phyloP scores from a whole-genome alignment of 2,113 vertebrate genomes.

The Lichenostomus cassidix region DNA sequence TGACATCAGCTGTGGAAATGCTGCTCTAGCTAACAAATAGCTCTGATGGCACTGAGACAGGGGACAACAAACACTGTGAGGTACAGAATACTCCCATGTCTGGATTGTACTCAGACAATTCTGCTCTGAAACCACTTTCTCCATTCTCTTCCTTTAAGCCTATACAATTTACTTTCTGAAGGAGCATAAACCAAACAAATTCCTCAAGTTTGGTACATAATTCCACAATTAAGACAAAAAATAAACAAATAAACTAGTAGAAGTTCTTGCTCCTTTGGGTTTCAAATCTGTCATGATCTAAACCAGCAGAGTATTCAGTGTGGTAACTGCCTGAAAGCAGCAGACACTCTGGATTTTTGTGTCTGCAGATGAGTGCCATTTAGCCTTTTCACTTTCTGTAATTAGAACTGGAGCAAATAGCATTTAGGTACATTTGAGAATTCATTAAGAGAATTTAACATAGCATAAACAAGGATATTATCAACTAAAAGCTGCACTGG shows the following conservation, averaged over 20 bases:
- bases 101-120: background rate
- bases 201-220: background rate
- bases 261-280: background rate
- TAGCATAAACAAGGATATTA: background rate
- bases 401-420: constrained; percentile 10
- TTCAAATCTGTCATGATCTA: background rate
- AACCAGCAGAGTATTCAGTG: background rate
- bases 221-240: background rate
- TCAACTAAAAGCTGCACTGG: background rate
- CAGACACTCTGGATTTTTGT: background rate
- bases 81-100: background rate
- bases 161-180: background rate
- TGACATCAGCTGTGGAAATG: background rate
- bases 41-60: background rate
- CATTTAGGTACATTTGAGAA: constrained; percentile 6
- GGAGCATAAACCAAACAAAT: background rate
- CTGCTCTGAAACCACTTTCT: background rate
- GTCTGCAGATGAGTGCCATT: constrained; percentile 16
- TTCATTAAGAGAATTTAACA: constrained; percentile 22
- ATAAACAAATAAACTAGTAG: background rate
- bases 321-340: background rate
- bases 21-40: background rate
- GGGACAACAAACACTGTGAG: background rate
- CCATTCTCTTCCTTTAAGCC: background rate
- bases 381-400: background rate